Evolutionary conservation across 2,888 invertebrate species (phyloP), one percentile per base, ranked within the genome.

Genomic region (Chorisops tibialis): DNA sequence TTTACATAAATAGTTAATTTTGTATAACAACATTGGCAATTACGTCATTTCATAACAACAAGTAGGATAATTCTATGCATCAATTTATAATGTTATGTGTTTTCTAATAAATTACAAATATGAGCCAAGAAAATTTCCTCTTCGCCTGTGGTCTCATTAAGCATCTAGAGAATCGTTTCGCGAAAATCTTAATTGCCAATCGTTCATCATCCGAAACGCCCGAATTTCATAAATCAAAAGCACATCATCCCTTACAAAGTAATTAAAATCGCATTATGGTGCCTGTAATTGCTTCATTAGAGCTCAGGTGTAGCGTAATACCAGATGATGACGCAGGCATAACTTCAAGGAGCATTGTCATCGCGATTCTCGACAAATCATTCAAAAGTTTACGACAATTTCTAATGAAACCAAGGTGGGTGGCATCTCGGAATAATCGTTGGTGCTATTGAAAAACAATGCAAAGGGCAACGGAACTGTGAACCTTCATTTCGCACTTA

Each of bases 231-330:
- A 61, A 61, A 61, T 61, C 61, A 61, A 51, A 61, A 41, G 43
- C 43, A 30, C 43, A 51, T 50, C 41, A 51, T 51, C 61, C 61
- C 45, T 52, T 41, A 61, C 30, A 45, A 51, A 39, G 61, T 43
- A 61, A 61, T 61, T 61, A 61, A 61, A 61, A 51, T 51, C 47
- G 43, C 51, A 61, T 61, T 61, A 61, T 30, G 56, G 43, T 43
- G 16, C 35, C 43, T 16, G 61, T 61, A 61, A 61, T 61, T 51
- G 51, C 51, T 24, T 38, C 52, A 61, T 61, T 52, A 61, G 61
- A 61, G 43, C 61, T 61, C 61, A 61, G 61, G 61, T 61, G 61
- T 61, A 41, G 38, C 21, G 16, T 35, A 38, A 19, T 9, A n/a
- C 12, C 11, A 19, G 7, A n/a, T n/a, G 5, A 5, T n/a, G 24